These are phyloP conservation scores for Thereva nobilitata DNA, from an alignment of 2,888 invertebrate genomes.

Conservation along the genomic window DNA sequence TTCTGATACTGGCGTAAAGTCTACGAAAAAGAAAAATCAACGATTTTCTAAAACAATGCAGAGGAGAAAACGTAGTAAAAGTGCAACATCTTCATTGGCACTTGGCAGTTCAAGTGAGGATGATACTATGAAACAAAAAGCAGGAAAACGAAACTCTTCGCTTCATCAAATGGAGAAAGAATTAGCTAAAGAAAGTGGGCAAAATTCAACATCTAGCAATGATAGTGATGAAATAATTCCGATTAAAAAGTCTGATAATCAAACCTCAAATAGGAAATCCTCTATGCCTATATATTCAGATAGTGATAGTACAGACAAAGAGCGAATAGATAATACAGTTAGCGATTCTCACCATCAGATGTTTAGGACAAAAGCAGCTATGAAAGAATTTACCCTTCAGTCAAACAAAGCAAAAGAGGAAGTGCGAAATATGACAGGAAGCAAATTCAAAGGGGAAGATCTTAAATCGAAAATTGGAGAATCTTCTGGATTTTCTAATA, in stretches of 20 bases:
- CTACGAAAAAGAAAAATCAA: conserved; percentile 32
- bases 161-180: conserved; percentile 76
- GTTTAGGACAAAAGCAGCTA: conserved; percentile 80
- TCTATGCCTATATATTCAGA: conserved; percentile 83
- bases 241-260: conserved; percentile 53
- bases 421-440: conserved; percentile 28
- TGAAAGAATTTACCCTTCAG: conserved; percentile 76
- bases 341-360: conserved; percentile 71
- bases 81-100: conserved; percentile 35
- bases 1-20: conserved; percentile 16
- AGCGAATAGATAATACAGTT: conserved; percentile 65
- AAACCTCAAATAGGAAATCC: conserved; percentile 60
- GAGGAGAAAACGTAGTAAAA: conserved; percentile 39
- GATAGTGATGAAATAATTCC: conserved; percentile 81
- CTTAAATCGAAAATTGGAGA: conserved; percentile 9
- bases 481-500: conserved; percentile 39
- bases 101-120: conserved; percentile 68
- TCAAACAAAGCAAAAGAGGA: conserved; percentile 15
- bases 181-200: conserved; percentile 64
- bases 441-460: conserved; percentile 24
- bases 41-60: conserved; percentile 38
- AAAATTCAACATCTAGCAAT: conserved; percentile 76
- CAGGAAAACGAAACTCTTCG: conserved; percentile 60
- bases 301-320: conserved; percentile 46
- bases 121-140: conserved; percentile 41